Conservation (phyloP, 2,888 invertebrate genomes). For the Zhuqinia jingwanae region DNA sequence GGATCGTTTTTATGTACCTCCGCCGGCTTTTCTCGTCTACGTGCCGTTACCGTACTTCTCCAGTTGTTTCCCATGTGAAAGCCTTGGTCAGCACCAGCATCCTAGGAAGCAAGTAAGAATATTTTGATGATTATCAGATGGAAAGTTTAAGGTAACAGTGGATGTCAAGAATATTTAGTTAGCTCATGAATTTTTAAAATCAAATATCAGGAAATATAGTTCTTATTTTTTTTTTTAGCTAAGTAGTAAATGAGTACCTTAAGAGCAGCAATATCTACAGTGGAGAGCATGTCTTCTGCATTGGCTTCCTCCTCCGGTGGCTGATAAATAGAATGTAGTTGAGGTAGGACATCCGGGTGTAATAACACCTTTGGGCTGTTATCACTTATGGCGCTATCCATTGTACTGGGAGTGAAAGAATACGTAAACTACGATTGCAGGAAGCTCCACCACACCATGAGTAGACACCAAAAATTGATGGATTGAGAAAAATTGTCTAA, state of each 20-base stretch:
- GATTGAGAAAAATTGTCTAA: not conserved
- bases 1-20: conserved; percentile 71
- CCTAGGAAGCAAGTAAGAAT: not conserved
- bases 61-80: conserved; percentile 74
- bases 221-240: no score
- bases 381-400: conserved; percentile 36
- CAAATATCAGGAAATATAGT: no score
- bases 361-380: conserved; percentile 72
- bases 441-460: not conserved
- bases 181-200: no score
- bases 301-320: conserved; percentile 83
- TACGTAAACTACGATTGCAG: not conserved
- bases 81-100: conserved; percentile 67
- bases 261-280: conserved; percentile 86
- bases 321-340: conserved; percentile 80
- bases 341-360: conserved; percentile 72
- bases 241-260: no score
- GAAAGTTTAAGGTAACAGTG: no score
- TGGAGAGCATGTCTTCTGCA: conserved; percentile 85
- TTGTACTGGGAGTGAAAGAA: conserved; percentile 3
- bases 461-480: conserved; percentile 15
- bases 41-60: conserved; percentile 74
- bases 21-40: conserved; percentile 65
- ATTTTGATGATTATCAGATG: no score
- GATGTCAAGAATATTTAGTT: no score